Percentiles rank a stretch among this genome's conserved stretches.
These are phyloP conservation scores for Platanista minor DNA, from an alignment of 2,113 vertebrate genomes.

Conservation along the genomic window DNA sequence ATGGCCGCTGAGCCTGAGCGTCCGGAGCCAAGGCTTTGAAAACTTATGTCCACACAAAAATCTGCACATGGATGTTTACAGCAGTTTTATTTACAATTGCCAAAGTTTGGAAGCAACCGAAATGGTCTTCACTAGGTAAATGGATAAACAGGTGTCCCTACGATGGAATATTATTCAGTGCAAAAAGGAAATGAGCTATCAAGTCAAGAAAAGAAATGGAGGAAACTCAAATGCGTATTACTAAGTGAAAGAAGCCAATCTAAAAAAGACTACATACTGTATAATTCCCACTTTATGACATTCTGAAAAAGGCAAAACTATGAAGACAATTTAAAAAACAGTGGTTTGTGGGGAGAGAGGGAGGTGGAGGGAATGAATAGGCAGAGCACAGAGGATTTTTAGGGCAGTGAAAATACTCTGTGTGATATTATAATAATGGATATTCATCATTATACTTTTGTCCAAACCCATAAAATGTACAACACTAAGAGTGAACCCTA, in stretches of 20 bases:
- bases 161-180: background rate
- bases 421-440: background rate
- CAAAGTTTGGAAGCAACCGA: background rate
- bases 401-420: background rate
- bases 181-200: background rate
- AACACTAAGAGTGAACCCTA: background rate
- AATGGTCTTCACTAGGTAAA: background rate
- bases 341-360: background rate
- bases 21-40: accelerated
- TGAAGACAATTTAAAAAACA: background rate
- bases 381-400: background rate
- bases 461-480: background rate
- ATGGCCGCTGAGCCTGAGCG: too few species aligned
- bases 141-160: background rate
- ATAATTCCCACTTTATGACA: background rate
- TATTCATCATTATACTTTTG: background rate
- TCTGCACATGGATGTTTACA: background rate
- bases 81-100: background rate
- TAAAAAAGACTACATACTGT: background rate
- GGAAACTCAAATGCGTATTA: background rate
- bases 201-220: background rate
- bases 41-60: background rate
- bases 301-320: background rate
- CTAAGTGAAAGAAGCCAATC: background rate
- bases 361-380: background rate